phyloP scores from a whole-genome alignment of 2,888 invertebrate species.

The Drosophila pseudotalamancana region DNA sequence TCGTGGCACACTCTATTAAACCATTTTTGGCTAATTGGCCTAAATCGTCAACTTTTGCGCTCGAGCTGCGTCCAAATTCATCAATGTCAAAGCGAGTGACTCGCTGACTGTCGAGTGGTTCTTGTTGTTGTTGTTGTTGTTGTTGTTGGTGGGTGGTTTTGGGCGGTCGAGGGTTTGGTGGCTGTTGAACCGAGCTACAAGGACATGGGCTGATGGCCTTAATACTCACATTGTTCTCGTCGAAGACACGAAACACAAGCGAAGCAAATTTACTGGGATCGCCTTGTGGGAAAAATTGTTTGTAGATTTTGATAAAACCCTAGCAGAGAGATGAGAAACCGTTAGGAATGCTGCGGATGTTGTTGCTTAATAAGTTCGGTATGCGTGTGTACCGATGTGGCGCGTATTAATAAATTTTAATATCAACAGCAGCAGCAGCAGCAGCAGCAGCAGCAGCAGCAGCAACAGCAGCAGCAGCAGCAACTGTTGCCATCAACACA shows the following conservation, averaged over 20 bases:
- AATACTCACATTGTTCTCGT: conserved; percentile 97
- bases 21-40: conserved; percentile 51
- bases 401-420: conserved; percentile 71
- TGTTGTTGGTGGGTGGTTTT: not conserved
- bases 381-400: conserved; percentile 29
- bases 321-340: conserved; percentile 84
- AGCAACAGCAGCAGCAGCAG: conserved; percentile 2
- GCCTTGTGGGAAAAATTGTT: conserved; percentile 99
- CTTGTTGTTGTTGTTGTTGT: not conserved
- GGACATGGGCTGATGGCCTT: conserved; percentile 28
- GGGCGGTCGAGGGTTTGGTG: not conserved
- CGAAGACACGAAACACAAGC: conserved; percentile 98
- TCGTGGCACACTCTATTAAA: not conserved
- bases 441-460: conserved; percentile 31
- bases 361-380: conserved; percentile 5
- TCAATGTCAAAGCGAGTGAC: conserved; percentile 48
- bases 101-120: not conserved
- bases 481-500: conserved; percentile 55
- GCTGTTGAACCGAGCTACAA: conserved; percentile 12
- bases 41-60: conserved; percentile 58
- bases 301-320: conserved; percentile 99
- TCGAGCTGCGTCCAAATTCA: conserved; percentile 47
- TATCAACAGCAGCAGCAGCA: conserved; percentile 57
- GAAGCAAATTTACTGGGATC: conserved; percentile 99
- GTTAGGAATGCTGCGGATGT: conserved; percentile 35